Percentiles rank a stretch among this genome's conserved stretches.
Evolutionary conservation across 2,888 invertebrate species (phyloP).

Genomic region (Papilio gigon): DNA sequence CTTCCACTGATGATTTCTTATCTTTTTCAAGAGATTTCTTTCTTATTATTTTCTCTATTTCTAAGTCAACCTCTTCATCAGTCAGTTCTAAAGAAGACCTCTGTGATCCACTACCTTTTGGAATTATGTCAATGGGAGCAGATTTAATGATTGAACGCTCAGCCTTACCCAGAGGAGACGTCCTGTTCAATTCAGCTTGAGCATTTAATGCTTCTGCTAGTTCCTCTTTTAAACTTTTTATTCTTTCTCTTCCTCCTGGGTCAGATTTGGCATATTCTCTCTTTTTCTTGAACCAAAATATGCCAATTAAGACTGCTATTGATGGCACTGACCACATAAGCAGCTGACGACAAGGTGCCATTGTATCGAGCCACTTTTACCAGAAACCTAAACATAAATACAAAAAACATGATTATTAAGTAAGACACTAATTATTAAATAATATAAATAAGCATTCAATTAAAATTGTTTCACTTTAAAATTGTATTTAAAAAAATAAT

Average conservation of each 20-base stretch:
- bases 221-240: constrained; percentile 77
- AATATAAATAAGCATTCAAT: background rate
- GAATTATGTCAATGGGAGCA: constrained; percentile 86
- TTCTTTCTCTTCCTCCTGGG: constrained; percentile 85
- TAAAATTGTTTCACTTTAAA: too few species aligned
- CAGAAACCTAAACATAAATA: constrained; percentile 76
- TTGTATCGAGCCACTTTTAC: constrained; percentile 88
- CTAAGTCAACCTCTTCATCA: constrained; percentile 86
- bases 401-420: background rate
- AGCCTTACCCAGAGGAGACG: constrained; percentile 74
- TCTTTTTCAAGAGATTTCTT: constrained; percentile 80
- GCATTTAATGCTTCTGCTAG: constrained; percentile 75
- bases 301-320: constrained; percentile 89
- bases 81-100: constrained; percentile 83
- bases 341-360: constrained; percentile 90
- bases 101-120: constrained; percentile 78
- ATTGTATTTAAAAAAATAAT: background rate
- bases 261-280: constrained; percentile 88
- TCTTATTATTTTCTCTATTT: constrained; percentile 85
- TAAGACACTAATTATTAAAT: background rate
- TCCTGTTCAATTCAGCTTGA: constrained; percentile 67
- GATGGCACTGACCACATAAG: constrained; percentile 91
- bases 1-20: constrained; percentile 59
- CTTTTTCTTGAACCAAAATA: constrained; percentile 92
- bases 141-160: constrained; percentile 82